phyloP scores from a whole-genome alignment of 2,888 invertebrate species.

The Napeogenes inachia region DNA sequence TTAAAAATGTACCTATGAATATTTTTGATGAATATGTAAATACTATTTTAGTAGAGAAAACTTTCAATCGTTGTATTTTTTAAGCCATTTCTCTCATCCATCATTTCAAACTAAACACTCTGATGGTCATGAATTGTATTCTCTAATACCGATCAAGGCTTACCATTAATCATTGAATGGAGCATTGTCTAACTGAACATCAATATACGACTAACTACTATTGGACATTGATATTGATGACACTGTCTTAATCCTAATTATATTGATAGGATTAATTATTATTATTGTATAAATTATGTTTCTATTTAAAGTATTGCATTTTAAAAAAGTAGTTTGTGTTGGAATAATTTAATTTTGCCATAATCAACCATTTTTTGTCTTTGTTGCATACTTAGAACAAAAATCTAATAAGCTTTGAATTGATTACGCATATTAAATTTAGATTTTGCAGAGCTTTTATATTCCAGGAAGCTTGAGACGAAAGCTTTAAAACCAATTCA shows the following conservation, averaged over 20 bases:
- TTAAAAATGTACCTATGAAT: too few species aligned
- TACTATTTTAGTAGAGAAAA: too few species aligned
- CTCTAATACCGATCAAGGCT: slow-evolving; percentile 9
- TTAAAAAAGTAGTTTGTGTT: too few species aligned
- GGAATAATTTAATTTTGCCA: too few species aligned
- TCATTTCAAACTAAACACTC: slow-evolving; percentile 5
- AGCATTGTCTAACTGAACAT: slow-evolving; percentile 19
- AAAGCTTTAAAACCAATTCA: slow-evolving; percentile 34
- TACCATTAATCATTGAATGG: slow-evolving; percentile 19
- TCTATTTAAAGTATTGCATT: too few species aligned
- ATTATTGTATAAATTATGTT: too few species aligned
- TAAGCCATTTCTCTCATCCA: background rate
- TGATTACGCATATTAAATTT: slow-evolving; percentile 35
- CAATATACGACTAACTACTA: slow-evolving; percentile 11
- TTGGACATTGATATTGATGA: slow-evolving; percentile 29
- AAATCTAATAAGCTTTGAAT: slow-evolving; percentile 34
- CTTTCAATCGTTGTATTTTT: background rate
- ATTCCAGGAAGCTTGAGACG: slow-evolving; percentile 59
- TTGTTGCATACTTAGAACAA: slow-evolving; percentile 48
- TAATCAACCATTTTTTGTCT: background rate
- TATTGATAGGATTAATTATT: slow-evolving; percentile 4
- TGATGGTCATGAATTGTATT: slow-evolving; percentile 5
- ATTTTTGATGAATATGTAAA: too few species aligned
- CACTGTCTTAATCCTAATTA: slow-evolving; percentile 17
- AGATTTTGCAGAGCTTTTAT: slow-evolving; percentile 44